Evolutionary conservation across 2,113 vertebrate species (phyloP).

Genomic region (Melospiza melodia): DNA sequence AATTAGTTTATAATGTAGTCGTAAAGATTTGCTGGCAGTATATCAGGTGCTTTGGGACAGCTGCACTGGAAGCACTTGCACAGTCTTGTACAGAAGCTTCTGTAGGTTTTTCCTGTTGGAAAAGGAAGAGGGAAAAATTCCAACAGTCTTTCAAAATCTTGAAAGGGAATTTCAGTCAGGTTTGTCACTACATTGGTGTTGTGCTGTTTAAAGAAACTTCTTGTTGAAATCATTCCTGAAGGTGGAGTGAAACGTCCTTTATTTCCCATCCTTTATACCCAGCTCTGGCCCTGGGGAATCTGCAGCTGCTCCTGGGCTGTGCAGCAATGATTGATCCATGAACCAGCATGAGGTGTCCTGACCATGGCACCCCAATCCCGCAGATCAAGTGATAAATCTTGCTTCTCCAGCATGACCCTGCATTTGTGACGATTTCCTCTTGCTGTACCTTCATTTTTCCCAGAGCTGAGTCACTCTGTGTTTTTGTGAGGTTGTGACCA

Average conservation of each 20-base stretch:
- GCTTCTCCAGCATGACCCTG: not conserved
- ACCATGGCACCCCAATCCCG: not conserved
- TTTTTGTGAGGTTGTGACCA: not conserved
- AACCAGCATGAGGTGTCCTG: not conserved
- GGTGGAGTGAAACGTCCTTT: not conserved
- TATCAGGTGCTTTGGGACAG: not conserved
- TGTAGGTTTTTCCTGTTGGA: not conserved
- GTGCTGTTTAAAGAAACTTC: not conserved
- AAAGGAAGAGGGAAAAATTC: not conserved
- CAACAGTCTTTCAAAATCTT: not conserved
- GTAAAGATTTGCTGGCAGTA: not conserved
- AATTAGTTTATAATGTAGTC: not conserved
- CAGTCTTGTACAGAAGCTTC: not conserved
- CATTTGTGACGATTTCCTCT: not conserved
- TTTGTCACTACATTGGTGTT: not conserved
- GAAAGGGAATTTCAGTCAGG: not conserved
- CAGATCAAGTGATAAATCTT: not conserved
- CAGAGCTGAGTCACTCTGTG: not conserved
- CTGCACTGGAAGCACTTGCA: not conserved
- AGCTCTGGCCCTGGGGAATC: not conserved
- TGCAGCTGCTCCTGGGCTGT: not conserved
- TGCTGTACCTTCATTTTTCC: not conserved
- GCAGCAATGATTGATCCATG: not conserved
- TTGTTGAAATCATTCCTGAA: not conserved
- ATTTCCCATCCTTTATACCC: not conserved